A percentile compares a stretch with the other conserved stretches of the same genome.
Conservation (phyloP, 2,888 invertebrate species). For the Vesta saturnalis region DNA sequence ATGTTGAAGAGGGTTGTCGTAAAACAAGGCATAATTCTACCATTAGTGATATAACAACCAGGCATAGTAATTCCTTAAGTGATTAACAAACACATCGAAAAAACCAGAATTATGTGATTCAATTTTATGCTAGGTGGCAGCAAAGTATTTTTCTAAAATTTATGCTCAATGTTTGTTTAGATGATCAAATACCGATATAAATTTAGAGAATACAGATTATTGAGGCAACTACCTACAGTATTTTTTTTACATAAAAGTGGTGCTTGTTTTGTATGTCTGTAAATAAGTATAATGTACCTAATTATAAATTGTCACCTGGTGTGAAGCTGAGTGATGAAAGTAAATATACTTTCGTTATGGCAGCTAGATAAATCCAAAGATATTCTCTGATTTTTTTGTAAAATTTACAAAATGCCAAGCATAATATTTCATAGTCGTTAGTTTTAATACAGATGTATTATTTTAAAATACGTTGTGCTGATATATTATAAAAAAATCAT, state of each 20-base stretch:
- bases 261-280: conserved; percentile 1
- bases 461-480: conserved; percentile 47
- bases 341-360: not conserved
- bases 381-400: conserved; percentile 41
- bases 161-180: conserved; percentile 24
- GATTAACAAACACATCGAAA: conserved; percentile 59
- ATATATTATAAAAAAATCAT: conserved; percentile 36
- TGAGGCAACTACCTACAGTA: conserved; percentile 5
- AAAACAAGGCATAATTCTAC: conserved; percentile 86
- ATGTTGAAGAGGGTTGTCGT: conserved; percentile 75
- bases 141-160: conserved; percentile 23
- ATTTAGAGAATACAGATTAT: conserved; percentile 6
- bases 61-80: conserved; percentile 70
- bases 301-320: conserved; percentile 29
- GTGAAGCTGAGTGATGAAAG: conserved; percentile 28
- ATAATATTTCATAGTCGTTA: conserved; percentile 53
- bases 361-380: conserved; percentile 25
- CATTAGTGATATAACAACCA: conserved; percentile 68
- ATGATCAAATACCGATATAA: conserved; percentile 13
- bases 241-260: not conserved
- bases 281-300: too few species aligned
- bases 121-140: conserved; percentile 19
- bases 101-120: conserved; percentile 28
- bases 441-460: conserved; percentile 47
- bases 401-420: conserved; percentile 53